Percentiles rank a stretch among this genome's conserved stretches.
These are phyloP conservation scores for Polypedilum vanderplanki DNA, from an alignment of 1,140 invertebrate species.

Conservation along the genomic window DNA sequence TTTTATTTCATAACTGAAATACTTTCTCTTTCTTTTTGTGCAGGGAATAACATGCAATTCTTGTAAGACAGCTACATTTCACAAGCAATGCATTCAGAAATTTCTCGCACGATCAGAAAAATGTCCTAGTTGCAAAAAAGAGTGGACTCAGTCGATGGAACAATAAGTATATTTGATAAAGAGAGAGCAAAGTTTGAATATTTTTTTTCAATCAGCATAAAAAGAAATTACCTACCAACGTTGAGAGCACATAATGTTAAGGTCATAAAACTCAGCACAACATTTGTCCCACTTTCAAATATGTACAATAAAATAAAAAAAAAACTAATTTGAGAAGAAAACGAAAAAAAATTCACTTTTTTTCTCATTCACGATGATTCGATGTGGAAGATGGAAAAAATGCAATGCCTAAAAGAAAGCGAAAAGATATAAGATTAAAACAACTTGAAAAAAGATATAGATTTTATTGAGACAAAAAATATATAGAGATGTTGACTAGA, in stretches of 20 bases:
- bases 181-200: not conserved
- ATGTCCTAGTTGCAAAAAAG: not conserved
- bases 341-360: conserved; percentile 27
- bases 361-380: conserved; percentile 5
- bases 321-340: conserved; percentile 18
- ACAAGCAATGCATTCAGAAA: not conserved
- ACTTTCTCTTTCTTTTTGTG: not conserved
- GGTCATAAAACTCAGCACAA: conserved; percentile 16
- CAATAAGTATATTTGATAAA: not conserved
- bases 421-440: not conserved
- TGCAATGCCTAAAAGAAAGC: conserved; percentile 10
- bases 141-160: not conserved
- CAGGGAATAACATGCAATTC: not conserved
- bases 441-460: too few species aligned
- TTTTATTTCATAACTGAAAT: not conserved
- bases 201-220: conserved; percentile 8
- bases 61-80: not conserved
- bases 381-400: not conserved
- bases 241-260: conserved; percentile 9
- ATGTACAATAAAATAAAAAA: not conserved
- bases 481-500: too few species aligned
- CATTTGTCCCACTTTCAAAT: conserved; percentile 16
- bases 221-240: not conserved
- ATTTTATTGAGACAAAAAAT: too few species aligned
- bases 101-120: conserved; percentile 2